These are phyloP conservation scores for Stenurella melanura DNA, from an alignment of 2,888 invertebrate species.

Conservation along the genomic window DNA sequence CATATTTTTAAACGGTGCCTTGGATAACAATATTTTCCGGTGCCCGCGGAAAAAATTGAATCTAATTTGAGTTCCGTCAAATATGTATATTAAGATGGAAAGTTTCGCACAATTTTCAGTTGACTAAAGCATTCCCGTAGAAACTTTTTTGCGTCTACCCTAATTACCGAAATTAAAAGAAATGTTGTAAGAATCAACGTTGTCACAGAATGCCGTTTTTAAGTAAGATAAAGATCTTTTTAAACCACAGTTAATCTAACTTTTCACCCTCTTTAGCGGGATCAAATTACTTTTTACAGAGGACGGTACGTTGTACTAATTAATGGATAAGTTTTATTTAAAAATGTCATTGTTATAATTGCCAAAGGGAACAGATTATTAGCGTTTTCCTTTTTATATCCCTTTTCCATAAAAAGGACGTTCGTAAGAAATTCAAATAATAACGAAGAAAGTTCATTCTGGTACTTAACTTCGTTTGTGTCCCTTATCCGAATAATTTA, in stretches of 20 bases:
- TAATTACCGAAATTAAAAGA: conserved; percentile 53
- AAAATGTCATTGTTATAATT: conserved; percentile 39
- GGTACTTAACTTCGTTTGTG: background rate
- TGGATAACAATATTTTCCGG: background rate
- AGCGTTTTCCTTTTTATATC: conserved; percentile 26
- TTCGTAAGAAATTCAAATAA: conserved; percentile 10
- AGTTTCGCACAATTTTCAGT: conserved; percentile 16
- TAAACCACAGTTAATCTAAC: conserved; percentile 55
- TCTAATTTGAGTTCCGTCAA: conserved; percentile 15
- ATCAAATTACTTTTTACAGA: conserved; percentile 50
- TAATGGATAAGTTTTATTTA: conserved; percentile 34
- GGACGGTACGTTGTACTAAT: conserved; percentile 8
- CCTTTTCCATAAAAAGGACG: conserved; percentile 8
- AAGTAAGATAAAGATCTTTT: conserved; percentile 55
- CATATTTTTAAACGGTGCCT: background rate
- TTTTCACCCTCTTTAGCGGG: conserved; percentile 54
- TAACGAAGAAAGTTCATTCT: conserved; percentile 14
- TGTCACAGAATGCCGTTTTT: conserved; percentile 49
- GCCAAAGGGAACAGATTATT: conserved; percentile 33
- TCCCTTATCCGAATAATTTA: conserved; percentile 1
- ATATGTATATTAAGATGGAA: conserved; percentile 21
- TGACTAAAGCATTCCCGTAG: background rate
- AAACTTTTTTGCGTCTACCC: conserved; percentile 37
- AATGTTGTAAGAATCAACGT: conserved; percentile 50
- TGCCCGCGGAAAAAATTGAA: conserved; percentile 2